Base-by-base conservation (phyloP, 2,888 invertebrate species). In the Mimachlamys varia region DNA sequence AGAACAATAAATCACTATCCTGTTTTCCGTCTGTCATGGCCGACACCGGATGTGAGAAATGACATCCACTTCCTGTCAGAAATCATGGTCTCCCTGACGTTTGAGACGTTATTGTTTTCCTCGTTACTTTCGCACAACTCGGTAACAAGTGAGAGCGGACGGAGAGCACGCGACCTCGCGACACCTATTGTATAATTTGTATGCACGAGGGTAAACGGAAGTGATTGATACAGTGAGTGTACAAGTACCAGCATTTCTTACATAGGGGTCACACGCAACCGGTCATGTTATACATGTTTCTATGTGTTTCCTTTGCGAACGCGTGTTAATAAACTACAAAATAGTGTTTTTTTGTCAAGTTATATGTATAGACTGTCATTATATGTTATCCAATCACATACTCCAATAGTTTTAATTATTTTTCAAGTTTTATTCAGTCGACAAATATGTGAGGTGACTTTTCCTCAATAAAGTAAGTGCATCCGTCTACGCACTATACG, bases 41-140 rank as follows among this genome's bases (percentile, higher is more conserved):
- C 76, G 76, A 76, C 76, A 76, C 76, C 76, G 76, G 76, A 76
- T 76, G 76, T 76, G 76, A 76, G 76, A 76, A 76, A 76, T 76
- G 76, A 76, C 76, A 76, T 33, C 76, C 76, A 76, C 76, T 76
- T 76, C 76, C 76, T 33, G 76, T 76, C 76, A 76, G 22, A 76
- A 33, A 27, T 33, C 76, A 76, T 76, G 76, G 76, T 76, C 76
- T 76, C 33, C 27, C 76, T 76, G 76, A 76, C 76, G 76, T 76
- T 76, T 76, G 76, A 76, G 76, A 76, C 76, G 5, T 76, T 76
- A 76, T 76, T 76, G 76, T 76, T 76, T 76, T 76, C 76, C 15
- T 33, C 76, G 76, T 33, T 76, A 76, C 76, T 76, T 76, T 27
- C 15, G 33, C 0, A 7, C 76, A 5, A 13, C 19, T 76, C 76